phyloP scores from a whole-genome alignment of 2,113 vertebrate genomes.

The Eretmochelys imbricata region DNA sequence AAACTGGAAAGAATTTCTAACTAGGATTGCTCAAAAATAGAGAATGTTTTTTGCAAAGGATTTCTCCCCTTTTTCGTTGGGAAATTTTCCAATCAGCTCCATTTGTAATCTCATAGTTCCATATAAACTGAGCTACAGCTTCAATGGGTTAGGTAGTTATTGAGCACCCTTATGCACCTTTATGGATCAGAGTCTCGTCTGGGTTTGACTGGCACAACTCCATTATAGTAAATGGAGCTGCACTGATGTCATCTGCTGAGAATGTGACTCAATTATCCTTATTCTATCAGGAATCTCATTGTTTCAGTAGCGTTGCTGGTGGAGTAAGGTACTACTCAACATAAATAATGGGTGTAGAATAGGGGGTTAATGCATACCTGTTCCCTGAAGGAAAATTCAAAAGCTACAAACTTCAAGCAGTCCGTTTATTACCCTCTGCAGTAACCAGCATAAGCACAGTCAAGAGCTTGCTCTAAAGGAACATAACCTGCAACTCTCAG shows the following conservation, averaged over 20 bases:
- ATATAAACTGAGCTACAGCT: neutral
- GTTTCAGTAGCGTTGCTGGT: neutral
- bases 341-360: neutral
- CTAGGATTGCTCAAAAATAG: neutral
- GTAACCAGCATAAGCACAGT: neutral
- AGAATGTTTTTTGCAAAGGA: neutral
- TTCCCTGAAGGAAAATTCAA: neutral
- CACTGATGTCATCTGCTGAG: neutral
- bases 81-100: neutral
- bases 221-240: neutral
- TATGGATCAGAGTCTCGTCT: neutral
- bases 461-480: neutral
- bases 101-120: neutral
- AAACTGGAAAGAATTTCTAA: neutral
- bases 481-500: neutral
- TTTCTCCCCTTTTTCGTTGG: neutral
- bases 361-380: neutral
- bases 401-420: fast-evolving
- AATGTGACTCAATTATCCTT: neutral
- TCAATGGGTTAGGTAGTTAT: neutral
- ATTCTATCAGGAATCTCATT: neutral
- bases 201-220: neutral
- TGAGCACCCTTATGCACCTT: fast-evolving
- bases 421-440: fast-evolving
- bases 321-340: neutral